phyloP scores from a whole-genome alignment of 2,888 invertebrate genomes.

The Linyphia triangularis region DNA sequence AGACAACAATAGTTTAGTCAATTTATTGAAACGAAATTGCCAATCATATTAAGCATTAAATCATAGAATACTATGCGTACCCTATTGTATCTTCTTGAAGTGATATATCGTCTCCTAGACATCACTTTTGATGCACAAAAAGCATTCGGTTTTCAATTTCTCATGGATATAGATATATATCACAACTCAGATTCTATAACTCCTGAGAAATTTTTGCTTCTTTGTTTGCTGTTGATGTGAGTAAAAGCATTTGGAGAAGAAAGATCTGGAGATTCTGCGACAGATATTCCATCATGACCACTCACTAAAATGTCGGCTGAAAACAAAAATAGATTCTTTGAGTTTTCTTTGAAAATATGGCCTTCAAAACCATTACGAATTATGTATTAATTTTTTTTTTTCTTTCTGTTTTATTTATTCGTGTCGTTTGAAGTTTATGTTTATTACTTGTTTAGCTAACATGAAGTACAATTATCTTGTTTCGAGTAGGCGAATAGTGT shows the following conservation, averaged over 20 bases:
- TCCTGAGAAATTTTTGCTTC: conserved; percentile 33
- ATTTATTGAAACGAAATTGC: neutral
- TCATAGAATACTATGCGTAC: neutral
- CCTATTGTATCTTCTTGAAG: neutral
- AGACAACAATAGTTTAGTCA: neutral
- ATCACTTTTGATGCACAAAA: conserved; percentile 44
- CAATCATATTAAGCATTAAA: neutral
- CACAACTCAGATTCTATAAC: conserved; percentile 17
- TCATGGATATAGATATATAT: neutral
- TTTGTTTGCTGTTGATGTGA: conserved; percentile 29
- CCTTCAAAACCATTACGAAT: neutral
- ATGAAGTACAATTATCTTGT: too few species aligned
- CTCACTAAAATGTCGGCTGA: conserved; percentile 13
- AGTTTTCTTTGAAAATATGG: neutral
- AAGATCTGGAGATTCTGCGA: conserved; percentile 15
- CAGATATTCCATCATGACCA: conserved; percentile 49
- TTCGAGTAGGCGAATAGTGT: too few species aligned
- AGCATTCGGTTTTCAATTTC: conserved; percentile 3
- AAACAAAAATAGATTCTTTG: conserved; percentile 32
- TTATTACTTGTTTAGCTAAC: too few species aligned
- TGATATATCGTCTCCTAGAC: conserved; percentile 20
- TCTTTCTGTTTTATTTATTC: too few species aligned
- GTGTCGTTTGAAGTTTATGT: too few species aligned
- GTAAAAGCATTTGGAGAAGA: conserved; percentile 43
- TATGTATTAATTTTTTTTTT: too few species aligned